phyloP scores from a whole-genome alignment of 35 echinoderm and acorn worm genomes.

The Stichopus chloronotus region DNA sequence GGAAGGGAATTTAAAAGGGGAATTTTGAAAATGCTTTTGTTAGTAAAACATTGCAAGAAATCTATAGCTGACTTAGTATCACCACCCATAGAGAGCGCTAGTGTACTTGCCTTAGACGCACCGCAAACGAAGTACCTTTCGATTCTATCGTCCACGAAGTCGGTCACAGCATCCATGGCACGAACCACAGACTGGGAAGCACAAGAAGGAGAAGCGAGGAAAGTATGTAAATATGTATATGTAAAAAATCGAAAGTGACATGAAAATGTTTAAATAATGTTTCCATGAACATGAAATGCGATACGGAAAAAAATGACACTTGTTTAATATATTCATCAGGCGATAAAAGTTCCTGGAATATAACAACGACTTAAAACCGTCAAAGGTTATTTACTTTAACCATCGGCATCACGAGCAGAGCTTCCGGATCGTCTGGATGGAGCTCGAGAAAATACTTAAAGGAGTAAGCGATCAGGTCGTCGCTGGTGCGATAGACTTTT shows the following conservation, averaged over 20 bases:
- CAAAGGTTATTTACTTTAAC: constrained; percentile 3
- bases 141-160: constrained; percentile 1
- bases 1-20: too few relatives aligned
- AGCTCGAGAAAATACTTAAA: constrained; percentile 20
- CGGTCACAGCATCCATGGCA: constrained; percentile 42
- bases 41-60: not conserved
- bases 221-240: not conserved
- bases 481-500: not conserved
- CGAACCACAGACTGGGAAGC: constrained; percentile 3
- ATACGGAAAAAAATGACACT: not conserved
- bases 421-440: constrained; percentile 3
- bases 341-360: too few relatives aligned
- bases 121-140: constrained; percentile 29
- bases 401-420: not conserved
- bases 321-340: too few relatives aligned
- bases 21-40: too few relatives aligned
- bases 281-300: not conserved
- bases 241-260: not conserved
- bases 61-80: not conserved
- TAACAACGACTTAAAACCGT: not conserved
- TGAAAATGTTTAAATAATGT: not conserved
- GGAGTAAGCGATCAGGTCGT: constrained; percentile 15
- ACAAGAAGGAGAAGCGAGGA: not conserved
- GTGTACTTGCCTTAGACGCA: constrained; percentile 25
- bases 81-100: not conserved